A percentile compares a stretch with the other conserved stretches of the same genome.
These are phyloP conservation scores for Trachelus stipa DNA, from an alignment of 2,888 invertebrate genomes.

Conservation along the genomic window DNA sequence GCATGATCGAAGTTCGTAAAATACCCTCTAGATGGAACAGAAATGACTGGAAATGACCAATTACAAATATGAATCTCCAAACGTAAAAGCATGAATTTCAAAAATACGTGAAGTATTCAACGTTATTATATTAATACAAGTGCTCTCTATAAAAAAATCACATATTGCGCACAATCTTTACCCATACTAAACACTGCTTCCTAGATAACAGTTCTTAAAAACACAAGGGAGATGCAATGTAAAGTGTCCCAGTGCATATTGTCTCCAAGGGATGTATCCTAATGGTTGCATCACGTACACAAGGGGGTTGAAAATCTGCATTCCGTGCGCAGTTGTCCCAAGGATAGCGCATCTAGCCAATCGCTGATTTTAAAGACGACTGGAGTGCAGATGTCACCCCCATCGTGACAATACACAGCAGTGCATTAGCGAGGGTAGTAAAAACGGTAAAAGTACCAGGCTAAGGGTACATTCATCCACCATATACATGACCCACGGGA, in stretches of 20 bases:
- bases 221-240: background rate
- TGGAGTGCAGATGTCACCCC: background rate
- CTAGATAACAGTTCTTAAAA: background rate
- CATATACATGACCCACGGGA: background rate
- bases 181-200: background rate
- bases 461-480: background rate
- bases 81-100: background rate
- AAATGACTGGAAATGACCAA: background rate
- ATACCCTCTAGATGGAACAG: background rate
- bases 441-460: background rate
- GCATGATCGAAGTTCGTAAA: no score
- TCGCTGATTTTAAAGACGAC: background rate
- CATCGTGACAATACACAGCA: background rate
- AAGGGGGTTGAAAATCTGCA: background rate
- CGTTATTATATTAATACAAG: background rate
- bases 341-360: background rate
- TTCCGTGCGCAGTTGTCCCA: background rate
- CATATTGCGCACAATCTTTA: background rate
- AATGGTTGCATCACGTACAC: background rate
- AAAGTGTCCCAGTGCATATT: background rate
- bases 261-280: background rate
- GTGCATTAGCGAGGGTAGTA: background rate
- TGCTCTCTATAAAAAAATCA: background rate
- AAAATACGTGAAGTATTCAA: background rate
- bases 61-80: background rate